phyloP scores from a whole-genome alignment of 2,797 vertebrate genomes.

The Pachyuromys duprasi region DNA sequence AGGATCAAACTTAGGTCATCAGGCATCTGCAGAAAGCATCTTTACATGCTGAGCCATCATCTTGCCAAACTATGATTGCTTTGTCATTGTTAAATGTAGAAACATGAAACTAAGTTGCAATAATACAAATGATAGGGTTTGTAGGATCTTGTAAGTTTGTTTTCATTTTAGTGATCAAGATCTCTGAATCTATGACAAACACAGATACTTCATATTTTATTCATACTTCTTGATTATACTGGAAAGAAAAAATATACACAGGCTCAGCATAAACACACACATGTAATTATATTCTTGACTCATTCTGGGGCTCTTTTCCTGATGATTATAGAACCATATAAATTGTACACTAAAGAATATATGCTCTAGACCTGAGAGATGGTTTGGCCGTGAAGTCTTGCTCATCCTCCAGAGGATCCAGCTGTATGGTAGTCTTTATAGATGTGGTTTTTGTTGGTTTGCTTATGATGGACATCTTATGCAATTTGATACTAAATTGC shows the following conservation, averaged over 20 bases:
- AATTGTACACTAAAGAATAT: conserved; percentile 8
- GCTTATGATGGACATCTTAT: background rate
- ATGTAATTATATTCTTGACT: background rate
- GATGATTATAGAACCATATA: background rate
- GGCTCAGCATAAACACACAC: background rate
- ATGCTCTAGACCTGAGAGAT: background rate
- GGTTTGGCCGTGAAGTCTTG: too few relatives aligned
- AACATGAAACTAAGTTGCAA: conserved; percentile 15
- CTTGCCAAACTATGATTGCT: background rate
- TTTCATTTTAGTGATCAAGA: conserved; percentile 25
- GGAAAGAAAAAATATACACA: background rate
- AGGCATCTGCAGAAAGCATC: background rate
- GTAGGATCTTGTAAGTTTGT: background rate
- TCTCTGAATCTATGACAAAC: background rate
- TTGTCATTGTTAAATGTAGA: background rate
- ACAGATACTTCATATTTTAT: background rate
- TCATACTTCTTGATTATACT: background rate
- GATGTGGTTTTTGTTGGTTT: background rate
- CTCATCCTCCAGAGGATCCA: background rate
- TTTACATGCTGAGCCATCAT: background rate
- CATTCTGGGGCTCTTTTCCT: background rate
- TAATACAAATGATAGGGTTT: background rate
- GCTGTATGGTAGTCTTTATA: background rate
- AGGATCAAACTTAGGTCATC: background rate
- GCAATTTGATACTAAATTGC: background rate